Conservation (phyloP, 2,797 vertebrate genomes). For the Ceyx erithaca region DNA sequence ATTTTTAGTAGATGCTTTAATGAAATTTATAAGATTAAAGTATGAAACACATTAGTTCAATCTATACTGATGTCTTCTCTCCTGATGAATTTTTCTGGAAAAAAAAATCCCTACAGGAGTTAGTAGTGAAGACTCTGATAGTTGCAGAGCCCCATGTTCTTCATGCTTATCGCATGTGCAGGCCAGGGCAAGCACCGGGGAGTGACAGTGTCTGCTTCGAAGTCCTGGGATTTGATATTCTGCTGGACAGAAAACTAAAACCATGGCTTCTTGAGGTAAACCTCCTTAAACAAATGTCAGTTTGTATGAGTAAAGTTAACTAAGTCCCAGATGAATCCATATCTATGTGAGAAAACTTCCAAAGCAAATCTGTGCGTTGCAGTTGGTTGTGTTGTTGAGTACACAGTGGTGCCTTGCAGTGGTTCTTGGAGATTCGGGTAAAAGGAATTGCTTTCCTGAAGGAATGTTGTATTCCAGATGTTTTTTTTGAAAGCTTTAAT, state of each 20-base stretch:
- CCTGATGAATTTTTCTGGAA: conserved; percentile 12
- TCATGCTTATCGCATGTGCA: conserved; percentile 97
- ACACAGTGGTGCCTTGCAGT: background rate
- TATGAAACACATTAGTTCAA: background rate
- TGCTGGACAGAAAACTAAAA: conserved; percentile 97
- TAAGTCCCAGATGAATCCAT: background rate
- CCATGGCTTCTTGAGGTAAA: conserved; percentile 97
- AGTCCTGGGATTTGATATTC: conserved; percentile 96
- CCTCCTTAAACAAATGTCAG: background rate
- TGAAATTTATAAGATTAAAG: background rate
- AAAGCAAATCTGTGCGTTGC: background rate
- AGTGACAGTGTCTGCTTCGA: conserved; percentile 99
- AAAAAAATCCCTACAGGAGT: conserved; percentile 80
- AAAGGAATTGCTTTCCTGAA: background rate
- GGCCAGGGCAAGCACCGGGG: conserved; percentile 94
- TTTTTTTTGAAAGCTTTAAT: background rate
- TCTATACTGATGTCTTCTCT: background rate
- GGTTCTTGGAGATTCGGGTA: background rate
- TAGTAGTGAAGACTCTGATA: conserved; percentile 97
- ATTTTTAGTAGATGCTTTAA: background rate
- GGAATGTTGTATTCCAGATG: background rate
- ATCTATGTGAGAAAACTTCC: background rate
- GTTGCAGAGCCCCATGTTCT: conserved; percentile 96
- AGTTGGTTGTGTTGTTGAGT: background rate
- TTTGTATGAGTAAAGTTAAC: background rate